A percentile compares a stretch with the other conserved stretches of the same genome.
Conservation (phyloP, 2,797 vertebrate species). For the Lacerta agilis region DNA sequence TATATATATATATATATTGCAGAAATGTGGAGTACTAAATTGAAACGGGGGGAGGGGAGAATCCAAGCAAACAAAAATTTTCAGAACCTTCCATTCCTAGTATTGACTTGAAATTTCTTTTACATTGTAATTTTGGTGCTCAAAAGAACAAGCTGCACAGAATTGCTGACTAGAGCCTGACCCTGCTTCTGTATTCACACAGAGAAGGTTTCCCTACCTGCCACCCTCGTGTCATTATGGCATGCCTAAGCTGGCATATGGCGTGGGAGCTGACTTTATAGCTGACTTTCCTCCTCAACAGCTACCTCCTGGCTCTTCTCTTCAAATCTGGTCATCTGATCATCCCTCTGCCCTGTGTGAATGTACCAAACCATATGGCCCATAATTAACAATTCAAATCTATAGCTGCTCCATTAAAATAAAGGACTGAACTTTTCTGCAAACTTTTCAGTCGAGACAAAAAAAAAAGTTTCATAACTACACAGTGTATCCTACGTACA, state of each 20-base stretch:
- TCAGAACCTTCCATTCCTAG: not conserved
- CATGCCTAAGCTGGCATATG: not conserved
- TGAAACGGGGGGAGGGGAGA: no score
- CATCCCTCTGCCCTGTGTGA: not conserved
- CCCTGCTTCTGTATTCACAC: not conserved
- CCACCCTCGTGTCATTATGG: not conserved
- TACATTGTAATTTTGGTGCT: not conserved
- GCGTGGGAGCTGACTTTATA: not conserved
- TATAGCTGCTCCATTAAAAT: not conserved
- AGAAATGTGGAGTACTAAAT: no score
- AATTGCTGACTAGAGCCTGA: not conserved
- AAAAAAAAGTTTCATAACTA: not conserved
- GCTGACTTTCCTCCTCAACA: not conserved
- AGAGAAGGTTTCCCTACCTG: not conserved
- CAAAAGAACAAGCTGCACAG: not conserved
- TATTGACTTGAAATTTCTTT: not conserved
- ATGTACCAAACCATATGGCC: accelerated
- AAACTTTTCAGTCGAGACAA: not conserved
- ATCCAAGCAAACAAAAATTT: no score
- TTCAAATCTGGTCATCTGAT: conserved; percentile 1
- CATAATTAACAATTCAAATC: conserved; percentile 12
- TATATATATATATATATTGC: no score
- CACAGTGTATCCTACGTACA: not conserved
- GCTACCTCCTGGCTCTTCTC: not conserved
- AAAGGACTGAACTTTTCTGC: accelerated